Evolutionary conservation across 1,140 invertebrate genomes (phyloP), one percentile per base, ranked within the genome.

Genomic region (Eriosoma lanigerum): DNA sequence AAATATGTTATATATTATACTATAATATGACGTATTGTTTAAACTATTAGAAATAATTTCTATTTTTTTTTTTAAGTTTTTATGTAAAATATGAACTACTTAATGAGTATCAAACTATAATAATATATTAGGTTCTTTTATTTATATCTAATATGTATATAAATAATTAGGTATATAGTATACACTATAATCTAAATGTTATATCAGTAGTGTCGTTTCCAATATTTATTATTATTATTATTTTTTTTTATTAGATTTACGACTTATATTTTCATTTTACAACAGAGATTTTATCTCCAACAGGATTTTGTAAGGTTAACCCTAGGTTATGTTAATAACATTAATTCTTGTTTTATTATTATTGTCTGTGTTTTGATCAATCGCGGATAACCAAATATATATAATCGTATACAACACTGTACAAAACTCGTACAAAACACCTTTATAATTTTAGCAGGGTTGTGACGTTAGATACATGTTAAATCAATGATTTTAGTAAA

Each of bases 291-390:
- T 19, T 50, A 70, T 70, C 68, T 70, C 24, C 19, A 50, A 70
- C 68, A 50, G 68, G 68, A 70, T 70, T 70, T 70, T 50, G 8
- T 70, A 29, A 50, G 68, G 46, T 70, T 29, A 46, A 70, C 46
- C 19, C 68, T 70, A 70, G 21, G 68, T 70, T 50, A 70, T 17
- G 24, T 50, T 48, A 70, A 70, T 70, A 46, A 50, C 68, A 70
- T 70, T 50, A 70, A 50, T 70, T 70, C 44, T 50, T 29, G 17
- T 48, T 48, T 70, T 54, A 15, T 54, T 54, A 29, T 70, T 50
- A 19, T 17, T 46, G 0, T 66, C 17, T 44, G 58, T 44, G 8
- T 46, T 70, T 50, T 29, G 66, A 70, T 70, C 66, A 70, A 70
- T 70, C 3, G 15, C n/a, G 24, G 68, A 70, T 70, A 70, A 70